Base-by-base conservation (phyloP, 1,140 invertebrate species). In the Polypedilum pembai region DNA sequence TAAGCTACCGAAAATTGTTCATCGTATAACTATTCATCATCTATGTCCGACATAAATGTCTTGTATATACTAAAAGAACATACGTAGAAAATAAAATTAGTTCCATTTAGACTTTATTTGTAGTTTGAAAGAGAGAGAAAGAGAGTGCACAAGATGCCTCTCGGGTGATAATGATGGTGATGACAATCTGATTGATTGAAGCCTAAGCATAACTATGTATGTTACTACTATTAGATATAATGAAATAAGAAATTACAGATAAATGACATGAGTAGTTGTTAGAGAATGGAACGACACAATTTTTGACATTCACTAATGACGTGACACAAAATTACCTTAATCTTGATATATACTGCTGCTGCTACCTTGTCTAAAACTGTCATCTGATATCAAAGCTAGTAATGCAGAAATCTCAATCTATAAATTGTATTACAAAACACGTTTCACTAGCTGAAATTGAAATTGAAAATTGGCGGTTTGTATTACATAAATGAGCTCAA, bases 161-260 rank as follows among this genome's bases (percentile, higher is more conserved):
- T 56, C 45, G n/a, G n/a, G 45, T 56, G 45, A 56, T 56, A 56
- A 56, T 56, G 45, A 56, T 56, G 45, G 12, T n/a, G 45, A 56
- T 56, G 45, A 56, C 45, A 56, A 56, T 56, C 45, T 56, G 45
- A 56, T 56, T 56, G 45, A 56, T 56, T 12, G n/a, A 56, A 56
- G 45, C 12, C 12, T 56, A 56, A 56, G 45, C 45, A 56, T 33
- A 33, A 33, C 24, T 33, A 33, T 33, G 24, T 33, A 33, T 33
- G 24, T 33, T 33, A 33, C 24, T 5, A 33, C 24, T 33, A 33
- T 56, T 56, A 56, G n/a, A 56, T n/a, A 15, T 56, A n/a, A 56
- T 56, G 45, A 56, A n/a, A 45, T 12, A 56, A 56, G 45, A 56
- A 56, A 56, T 56, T n/a, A n/a, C n/a, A 56, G 45, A 56, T 56